A percentile compares a stretch with the other conserved stretches of the same genome.
These are phyloP conservation scores for Parus major DNA, from an alignment of 2,113 vertebrate species.

Conservation along the genomic window DNA sequence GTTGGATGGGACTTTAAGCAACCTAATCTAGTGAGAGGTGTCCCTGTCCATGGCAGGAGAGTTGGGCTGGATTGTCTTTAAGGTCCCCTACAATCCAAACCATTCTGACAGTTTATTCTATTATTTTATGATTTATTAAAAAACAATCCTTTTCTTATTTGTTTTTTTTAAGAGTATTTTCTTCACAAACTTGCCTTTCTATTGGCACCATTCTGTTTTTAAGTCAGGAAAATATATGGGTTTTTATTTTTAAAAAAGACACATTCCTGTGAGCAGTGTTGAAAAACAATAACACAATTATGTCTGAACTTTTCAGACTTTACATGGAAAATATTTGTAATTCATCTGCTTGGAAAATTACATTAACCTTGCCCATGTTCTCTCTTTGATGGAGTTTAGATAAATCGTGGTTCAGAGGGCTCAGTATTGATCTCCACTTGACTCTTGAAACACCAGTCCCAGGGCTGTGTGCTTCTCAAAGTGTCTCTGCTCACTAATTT, in stretches of 20 bases:
- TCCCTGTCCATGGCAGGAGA: neutral
- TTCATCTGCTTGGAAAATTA: neutral
- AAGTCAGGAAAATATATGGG: neutral
- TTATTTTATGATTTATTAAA: neutral
- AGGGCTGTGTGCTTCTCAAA: neutral
- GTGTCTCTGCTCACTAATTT: neutral
- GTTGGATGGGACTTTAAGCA: neutral
- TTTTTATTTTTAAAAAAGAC: neutral
- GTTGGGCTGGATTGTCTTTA: neutral
- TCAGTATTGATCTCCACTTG: neutral
- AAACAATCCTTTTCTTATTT: neutral
- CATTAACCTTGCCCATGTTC: neutral
- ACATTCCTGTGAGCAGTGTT: neutral
- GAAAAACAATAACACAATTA: conserved; percentile 8
- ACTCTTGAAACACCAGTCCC: neutral
- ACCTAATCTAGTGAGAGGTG: neutral
- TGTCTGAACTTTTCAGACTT: neutral
- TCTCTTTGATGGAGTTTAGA: neutral
- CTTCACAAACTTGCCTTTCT: neutral
- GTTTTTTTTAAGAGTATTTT: neutral
- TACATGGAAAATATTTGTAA: neutral
- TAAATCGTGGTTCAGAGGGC: neutral
- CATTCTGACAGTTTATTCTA: neutral
- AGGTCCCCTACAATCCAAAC: neutral
- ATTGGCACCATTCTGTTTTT: neutral